phyloP scores from a whole-genome alignment of 1,140 invertebrate genomes.

The Drosophila prosaltans region DNA sequence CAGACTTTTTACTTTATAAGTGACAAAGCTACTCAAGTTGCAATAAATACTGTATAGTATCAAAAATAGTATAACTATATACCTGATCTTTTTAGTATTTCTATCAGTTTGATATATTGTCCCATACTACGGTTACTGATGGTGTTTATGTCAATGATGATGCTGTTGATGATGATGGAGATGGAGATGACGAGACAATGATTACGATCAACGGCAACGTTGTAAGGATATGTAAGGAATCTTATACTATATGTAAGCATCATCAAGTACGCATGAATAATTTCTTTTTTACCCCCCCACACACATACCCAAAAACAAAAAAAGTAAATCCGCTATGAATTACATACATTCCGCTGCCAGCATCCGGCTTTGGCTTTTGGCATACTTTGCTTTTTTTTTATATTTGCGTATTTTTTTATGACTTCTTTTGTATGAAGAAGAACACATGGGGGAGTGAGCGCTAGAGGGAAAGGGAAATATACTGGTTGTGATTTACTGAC shows the following conservation, averaged over 20 bases:
- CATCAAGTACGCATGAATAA: slow-evolving; percentile 65
- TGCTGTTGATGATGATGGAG: slow-evolving; percentile 1
- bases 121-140: background rate
- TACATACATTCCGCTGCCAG: slow-evolving; percentile 50
- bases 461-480: slow-evolving; percentile 22
- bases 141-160: slow-evolving; percentile 4
- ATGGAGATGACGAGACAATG: slow-evolving; percentile 41
- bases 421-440: slow-evolving; percentile 27
- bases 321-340: slow-evolving; percentile 58
- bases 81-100: background rate
- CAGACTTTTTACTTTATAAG: no score
- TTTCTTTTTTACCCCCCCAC: slow-evolving; percentile 26
- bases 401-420: slow-evolving; percentile 49
- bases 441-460: slow-evolving; percentile 8
- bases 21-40: no score
- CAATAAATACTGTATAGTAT: no score
- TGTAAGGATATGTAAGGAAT: slow-evolving; percentile 14
- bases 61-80: no score
- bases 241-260: slow-evolving; percentile 22
- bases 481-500: slow-evolving; percentile 56
- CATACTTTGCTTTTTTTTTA: slow-evolving; percentile 42
- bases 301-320: slow-evolving; percentile 17
- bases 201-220: slow-evolving; percentile 45
- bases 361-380: slow-evolving; percentile 44
- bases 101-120: background rate